Evolutionary conservation across 1,140 invertebrate genomes (phyloP).

Genomic region (Mamestra configurata): DNA sequence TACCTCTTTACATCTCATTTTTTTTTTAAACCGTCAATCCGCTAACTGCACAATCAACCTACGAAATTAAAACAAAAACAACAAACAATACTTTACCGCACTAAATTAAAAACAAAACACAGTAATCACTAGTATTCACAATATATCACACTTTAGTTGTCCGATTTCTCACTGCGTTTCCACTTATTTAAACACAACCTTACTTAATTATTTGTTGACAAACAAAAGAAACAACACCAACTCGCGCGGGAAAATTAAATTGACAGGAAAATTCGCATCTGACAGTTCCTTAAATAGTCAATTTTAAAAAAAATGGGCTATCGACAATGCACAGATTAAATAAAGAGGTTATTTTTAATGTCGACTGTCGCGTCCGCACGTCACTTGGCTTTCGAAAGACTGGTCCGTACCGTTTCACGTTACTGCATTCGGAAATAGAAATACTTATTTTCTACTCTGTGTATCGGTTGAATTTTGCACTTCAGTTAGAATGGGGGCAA

Average conservation of each 20-base stretch:
- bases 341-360: conserved; percentile 57
- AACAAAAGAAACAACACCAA: conserved; percentile 6
- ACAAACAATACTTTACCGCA: neutral
- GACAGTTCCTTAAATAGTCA: conserved; percentile 18
- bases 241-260: neutral
- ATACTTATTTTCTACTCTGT: conserved; percentile 64
- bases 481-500: conserved; percentile 12
- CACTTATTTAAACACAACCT: conserved; percentile 27
- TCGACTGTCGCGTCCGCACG: conserved; percentile 65
- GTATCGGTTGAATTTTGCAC: conserved; percentile 51
- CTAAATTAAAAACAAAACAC: neutral
- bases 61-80: neutral
- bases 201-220: neutral
- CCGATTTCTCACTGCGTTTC: conserved; percentile 4
- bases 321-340: conserved; percentile 45
- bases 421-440: conserved; percentile 75
- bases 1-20: neutral
- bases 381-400: conserved; percentile 63
- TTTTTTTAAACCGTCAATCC: neutral
- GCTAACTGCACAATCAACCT: conserved; percentile 3
- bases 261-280: neutral
- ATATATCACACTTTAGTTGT: neutral
- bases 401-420: conserved; percentile 66
- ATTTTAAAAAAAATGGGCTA: conserved; percentile 27
- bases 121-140: neutral